A percentile compares a stretch with the other conserved stretches of the same genome.
Conservation (phyloP, 2,888 invertebrate species). For the Maniola hyperantus region DNA sequence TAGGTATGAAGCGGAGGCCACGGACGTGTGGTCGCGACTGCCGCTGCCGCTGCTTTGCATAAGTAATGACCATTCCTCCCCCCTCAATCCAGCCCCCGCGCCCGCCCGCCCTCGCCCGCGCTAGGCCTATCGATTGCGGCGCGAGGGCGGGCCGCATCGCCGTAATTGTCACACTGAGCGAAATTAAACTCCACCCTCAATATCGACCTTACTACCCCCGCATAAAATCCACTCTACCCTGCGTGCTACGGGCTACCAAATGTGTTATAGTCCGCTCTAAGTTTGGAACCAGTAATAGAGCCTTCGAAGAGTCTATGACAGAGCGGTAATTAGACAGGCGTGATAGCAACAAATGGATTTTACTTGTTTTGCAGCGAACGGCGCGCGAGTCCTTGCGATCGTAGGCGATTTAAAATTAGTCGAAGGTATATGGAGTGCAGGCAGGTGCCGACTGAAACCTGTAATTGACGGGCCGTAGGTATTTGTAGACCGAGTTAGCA, state of each 20-base stretch:
- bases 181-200: conserved; percentile 68
- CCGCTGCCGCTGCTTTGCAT: conserved; percentile 75
- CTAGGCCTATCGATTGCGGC: conserved; percentile 88
- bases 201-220: conserved; percentile 71
- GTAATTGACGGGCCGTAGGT: conserved; percentile 21
- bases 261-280: conserved; percentile 78
- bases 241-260: conserved; percentile 76
- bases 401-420: conserved; percentile 57
- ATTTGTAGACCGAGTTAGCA: conserved; percentile 25
- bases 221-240: conserved; percentile 61
- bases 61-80: conserved; percentile 69
- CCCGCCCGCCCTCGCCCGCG: conserved; percentile 81
- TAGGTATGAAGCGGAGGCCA: neutral
- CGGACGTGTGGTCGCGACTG: conserved; percentile 41
- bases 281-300: conserved; percentile 81
- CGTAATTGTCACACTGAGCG: conserved; percentile 81
- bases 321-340: conserved; percentile 82
- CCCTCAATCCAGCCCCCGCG: conserved; percentile 56
- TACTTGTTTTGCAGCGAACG: conserved; percentile 72
- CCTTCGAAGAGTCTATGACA: conserved; percentile 82
- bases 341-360: conserved; percentile 79
- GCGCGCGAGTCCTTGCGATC: conserved; percentile 56
- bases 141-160: conserved; percentile 81
- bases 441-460: conserved; percentile 22
- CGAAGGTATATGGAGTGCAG: conserved; percentile 1